Base-by-base conservation (phyloP, 2,113 vertebrate genomes). In the Ovis canadensis region DNA sequence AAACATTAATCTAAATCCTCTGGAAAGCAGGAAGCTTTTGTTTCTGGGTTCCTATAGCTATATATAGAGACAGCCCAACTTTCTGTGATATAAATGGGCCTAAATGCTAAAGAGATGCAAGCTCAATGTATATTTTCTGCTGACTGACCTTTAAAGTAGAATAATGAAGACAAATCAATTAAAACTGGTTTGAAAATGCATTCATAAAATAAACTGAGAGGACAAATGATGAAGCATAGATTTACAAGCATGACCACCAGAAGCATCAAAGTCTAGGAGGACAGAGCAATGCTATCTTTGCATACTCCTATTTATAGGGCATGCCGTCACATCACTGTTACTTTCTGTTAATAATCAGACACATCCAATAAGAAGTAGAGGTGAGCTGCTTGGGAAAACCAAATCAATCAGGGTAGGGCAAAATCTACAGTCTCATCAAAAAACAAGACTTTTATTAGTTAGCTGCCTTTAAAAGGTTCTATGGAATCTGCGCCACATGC, bases 81-180 rank as follows among this genome's bases (percentile, higher is more conserved):
- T 89, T 95, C 50, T 83, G 23, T 83, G 54, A n/a, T 4, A 62
- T 62, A 91, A 74, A 82, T 54, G 78, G 10, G 5, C 54, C 36
- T 50, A 64, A 12, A 59, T 74, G 36, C 14, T 74, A 3, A 12
- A 95, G 50, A 90, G 52, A 91, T 36, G 14, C 25, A 83, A 94
- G 54, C 29, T 88, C 29, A 74, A 7, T 62, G 1, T 80, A 0
- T 80, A 80, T 85, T 88, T 95, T 59, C 40, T 93, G 31, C 7
- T 91, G 40, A 91, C 17, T 81, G n/a, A 90, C 15, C 91, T 94
- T 95, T 95, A 88, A 81, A 91, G 82, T n/a, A 83, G 31, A 94
- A 77, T 52, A 45, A 40, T 60, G 78, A 91, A 91, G 86, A 91
- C 40, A 91, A 90, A 57, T 88, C 27, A 80, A 80, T 77, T 91